phyloP scores from a whole-genome alignment of 2,888 invertebrate genomes.

The Escarpia spicata region DNA sequence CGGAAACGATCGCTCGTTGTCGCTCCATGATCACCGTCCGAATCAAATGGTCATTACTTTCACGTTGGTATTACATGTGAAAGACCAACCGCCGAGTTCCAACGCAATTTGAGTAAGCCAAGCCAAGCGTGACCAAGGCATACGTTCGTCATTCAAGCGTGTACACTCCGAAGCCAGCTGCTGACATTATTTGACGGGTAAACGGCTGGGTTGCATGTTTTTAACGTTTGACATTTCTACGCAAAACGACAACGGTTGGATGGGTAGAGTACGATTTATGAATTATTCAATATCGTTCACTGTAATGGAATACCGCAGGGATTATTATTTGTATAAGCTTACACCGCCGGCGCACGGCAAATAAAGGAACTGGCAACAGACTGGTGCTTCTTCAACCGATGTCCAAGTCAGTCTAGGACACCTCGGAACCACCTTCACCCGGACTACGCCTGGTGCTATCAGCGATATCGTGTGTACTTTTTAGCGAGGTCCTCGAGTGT shows the following conservation, averaged over 20 bases:
- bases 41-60: not conserved
- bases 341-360: not conserved
- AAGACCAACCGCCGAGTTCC: not conserved
- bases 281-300: not conserved
- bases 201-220: not conserved
- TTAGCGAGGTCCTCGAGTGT: not conserved
- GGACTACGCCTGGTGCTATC: not conserved
- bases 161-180: not conserved
- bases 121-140: not conserved
- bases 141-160: not conserved
- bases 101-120: not conserved
- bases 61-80: not conserved
- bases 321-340: not conserved
- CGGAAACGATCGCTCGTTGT: not conserved
- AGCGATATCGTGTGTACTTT: not conserved
- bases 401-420: not conserved
- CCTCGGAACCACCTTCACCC: not conserved
- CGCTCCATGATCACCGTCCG: not conserved
- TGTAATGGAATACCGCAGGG: not conserved
- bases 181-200: not conserved
- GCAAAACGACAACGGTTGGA: not conserved
- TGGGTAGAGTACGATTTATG: not conserved
- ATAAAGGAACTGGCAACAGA: not conserved
- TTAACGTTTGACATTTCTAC: not conserved
- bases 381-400: not conserved